Conservation (phyloP, 2,797 vertebrate species). For the Rhyacichthys aspro region DNA sequence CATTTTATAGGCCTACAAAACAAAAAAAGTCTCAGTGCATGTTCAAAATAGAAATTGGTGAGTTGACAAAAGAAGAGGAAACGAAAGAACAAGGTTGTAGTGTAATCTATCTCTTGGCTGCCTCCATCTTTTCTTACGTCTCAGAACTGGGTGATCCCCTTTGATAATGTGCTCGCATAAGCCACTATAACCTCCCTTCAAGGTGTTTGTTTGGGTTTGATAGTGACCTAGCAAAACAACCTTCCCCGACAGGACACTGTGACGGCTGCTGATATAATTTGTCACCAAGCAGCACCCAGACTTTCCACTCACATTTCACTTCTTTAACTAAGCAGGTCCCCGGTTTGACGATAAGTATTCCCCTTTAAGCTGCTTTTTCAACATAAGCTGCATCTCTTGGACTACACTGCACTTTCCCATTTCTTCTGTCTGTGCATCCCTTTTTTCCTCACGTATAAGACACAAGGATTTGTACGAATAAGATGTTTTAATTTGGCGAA, state of each 20-base stretch:
- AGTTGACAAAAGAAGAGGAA: background rate
- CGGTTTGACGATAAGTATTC: conserved; percentile 43
- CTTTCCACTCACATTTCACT: conserved; percentile 46
- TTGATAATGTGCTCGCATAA: conserved; percentile 35
- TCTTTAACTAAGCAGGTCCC: conserved; percentile 38
- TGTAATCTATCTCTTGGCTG: conserved; percentile 26
- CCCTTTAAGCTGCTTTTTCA: conserved; percentile 64
- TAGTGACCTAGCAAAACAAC: conserved; percentile 53
- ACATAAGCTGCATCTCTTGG: conserved; percentile 51
- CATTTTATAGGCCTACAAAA: background rate
- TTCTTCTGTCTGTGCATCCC: conserved; percentile 30
- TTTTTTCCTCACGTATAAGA: conserved; percentile 50
- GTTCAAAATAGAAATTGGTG: background rate
- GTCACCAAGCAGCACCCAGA: conserved; percentile 12
- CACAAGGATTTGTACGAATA: conserved; percentile 61
- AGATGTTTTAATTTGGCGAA: conserved; percentile 65
- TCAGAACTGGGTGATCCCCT: conserved; percentile 37
- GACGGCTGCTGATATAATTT: conserved; percentile 10
- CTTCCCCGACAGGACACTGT: conserved; percentile 31
- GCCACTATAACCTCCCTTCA: conserved; percentile 26
- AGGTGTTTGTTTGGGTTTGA: conserved; percentile 35
- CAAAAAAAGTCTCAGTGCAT: conserved; percentile 3
- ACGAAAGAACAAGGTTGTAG: background rate
- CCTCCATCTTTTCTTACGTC: conserved; percentile 32
- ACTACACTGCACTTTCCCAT: conserved; percentile 30